phyloP scores from a whole-genome alignment of 2,113 vertebrate species.

The Raja brachyura region DNA sequence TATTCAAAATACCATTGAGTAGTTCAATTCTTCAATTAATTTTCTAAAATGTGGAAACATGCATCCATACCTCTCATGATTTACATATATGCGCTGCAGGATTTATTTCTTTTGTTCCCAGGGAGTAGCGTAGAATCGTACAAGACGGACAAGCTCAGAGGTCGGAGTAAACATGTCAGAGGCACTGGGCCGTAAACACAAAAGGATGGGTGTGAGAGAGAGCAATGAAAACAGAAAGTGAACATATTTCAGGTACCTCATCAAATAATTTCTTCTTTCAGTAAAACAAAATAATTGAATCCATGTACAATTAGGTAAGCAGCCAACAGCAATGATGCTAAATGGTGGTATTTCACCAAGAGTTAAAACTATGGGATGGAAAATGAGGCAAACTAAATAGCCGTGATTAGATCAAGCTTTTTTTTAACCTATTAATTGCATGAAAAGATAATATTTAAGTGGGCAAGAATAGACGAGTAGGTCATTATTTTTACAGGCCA shows the following conservation, averaged over 20 bases:
- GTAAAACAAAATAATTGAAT: background rate
- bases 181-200: constrained; percentile 27
- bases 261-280: background rate
- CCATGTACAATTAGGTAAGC: background rate
- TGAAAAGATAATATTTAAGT: no score
- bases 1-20: background rate
- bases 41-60: background rate
- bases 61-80: constrained; percentile 39
- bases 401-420: background rate
- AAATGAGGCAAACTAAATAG: background rate
- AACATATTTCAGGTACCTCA: background rate
- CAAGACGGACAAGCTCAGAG: constrained; percentile 39
- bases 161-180: constrained; percentile 35
- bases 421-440: background rate
- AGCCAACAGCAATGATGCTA: background rate
- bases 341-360: background rate
- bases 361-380: background rate
- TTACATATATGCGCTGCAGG: constrained; percentile 35
- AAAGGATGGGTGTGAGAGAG: background rate
- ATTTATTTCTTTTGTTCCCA: constrained; percentile 40
- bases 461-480: no score
- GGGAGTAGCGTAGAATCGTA: constrained; percentile 38
- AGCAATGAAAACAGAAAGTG: no score
- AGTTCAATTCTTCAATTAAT: background rate
- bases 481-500: no score